Conservation (phyloP, 92 coral and sea anemone species). For the Epizoanthus illoricatus region DNA sequence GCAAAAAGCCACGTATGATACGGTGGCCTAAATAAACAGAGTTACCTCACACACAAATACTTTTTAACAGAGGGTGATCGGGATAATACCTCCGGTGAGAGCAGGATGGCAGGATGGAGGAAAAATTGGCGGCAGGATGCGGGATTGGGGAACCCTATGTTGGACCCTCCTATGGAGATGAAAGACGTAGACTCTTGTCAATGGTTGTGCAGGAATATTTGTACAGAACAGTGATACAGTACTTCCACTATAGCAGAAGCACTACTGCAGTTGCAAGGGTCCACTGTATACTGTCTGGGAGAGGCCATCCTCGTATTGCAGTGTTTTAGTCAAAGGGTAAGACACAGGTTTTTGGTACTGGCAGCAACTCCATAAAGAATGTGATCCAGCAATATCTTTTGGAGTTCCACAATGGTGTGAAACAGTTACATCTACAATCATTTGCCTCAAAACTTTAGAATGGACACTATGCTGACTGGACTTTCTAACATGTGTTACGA, state of each 20-base stretch:
- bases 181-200: constrained; percentile 30
- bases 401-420: constrained; percentile 30
- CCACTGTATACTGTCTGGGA: constrained; percentile 48
- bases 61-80: too few species aligned
- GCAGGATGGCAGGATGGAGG: too few species aligned
- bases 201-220: constrained; percentile 28
- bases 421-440: constrained; percentile 38
- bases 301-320: constrained; percentile 51
- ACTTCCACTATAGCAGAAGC: constrained; percentile 10
- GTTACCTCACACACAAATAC: too few species aligned
- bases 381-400: constrained; percentile 31
- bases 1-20: too few species aligned
- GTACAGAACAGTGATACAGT: constrained; percentile 7
- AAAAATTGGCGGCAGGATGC: too few species aligned
- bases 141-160: too few species aligned
- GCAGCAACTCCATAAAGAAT: constrained; percentile 42
- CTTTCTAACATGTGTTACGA: constrained; percentile 41
- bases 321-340: constrained; percentile 47
- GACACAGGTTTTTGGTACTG: constrained; percentile 54
- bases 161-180: constrained; percentile 38
- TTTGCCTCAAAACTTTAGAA: constrained; percentile 29
- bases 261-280: constrained; percentile 48
- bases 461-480: constrained; percentile 46
- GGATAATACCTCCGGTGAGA: too few species aligned
- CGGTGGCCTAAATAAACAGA: too few species aligned